Conservation (phyloP, 2,888 invertebrate genomes). For the Nymphalis c-album region DNA sequence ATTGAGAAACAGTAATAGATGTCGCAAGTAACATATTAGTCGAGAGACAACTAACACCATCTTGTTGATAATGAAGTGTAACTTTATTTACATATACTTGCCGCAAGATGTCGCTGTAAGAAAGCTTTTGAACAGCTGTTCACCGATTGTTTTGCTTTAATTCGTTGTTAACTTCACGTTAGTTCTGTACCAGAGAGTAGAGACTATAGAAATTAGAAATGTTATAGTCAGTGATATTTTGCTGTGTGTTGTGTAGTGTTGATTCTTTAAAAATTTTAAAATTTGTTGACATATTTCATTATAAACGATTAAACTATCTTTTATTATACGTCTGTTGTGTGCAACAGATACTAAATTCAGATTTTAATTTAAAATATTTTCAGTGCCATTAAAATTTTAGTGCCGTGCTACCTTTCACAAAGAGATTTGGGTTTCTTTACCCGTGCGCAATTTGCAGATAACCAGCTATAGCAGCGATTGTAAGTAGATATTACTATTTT, state of each 20-base stretch:
- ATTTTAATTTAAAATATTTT: slow-evolving; percentile 18
- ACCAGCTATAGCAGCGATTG: slow-evolving; percentile 46
- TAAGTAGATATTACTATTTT: slow-evolving; percentile 47
- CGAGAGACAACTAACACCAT: slow-evolving; percentile 18
- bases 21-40: slow-evolving; percentile 3
- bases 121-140: slow-evolving; percentile 61
- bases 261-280: slow-evolving; percentile 47
- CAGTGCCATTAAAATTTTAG: slow-evolving; percentile 43
- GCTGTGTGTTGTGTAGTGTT: slow-evolving; percentile 55
- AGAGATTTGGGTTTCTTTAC: slow-evolving; percentile 53
- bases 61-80: slow-evolving; percentile 9
- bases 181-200: slow-evolving; percentile 45
- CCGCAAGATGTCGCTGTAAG: slow-evolving; percentile 24
- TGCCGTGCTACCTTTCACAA: slow-evolving; percentile 64
- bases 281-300: slow-evolving; percentile 55
- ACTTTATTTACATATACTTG: slow-evolving; percentile 2
- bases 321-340: slow-evolving; percentile 24
- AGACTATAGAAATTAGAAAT: slow-evolving; percentile 45
- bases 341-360: slow-evolving; percentile 18
- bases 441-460: slow-evolving; percentile 53
- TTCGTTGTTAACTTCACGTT: slow-evolving; percentile 61
- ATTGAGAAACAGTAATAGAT: not conserved
- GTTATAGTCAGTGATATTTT: slow-evolving; percentile 52
- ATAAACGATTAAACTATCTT: slow-evolving; percentile 25
- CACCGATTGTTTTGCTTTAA: slow-evolving; percentile 54